phyloP scores from a whole-genome alignment of 2,113 vertebrate species.

The Zosterops borbonicus region DNA sequence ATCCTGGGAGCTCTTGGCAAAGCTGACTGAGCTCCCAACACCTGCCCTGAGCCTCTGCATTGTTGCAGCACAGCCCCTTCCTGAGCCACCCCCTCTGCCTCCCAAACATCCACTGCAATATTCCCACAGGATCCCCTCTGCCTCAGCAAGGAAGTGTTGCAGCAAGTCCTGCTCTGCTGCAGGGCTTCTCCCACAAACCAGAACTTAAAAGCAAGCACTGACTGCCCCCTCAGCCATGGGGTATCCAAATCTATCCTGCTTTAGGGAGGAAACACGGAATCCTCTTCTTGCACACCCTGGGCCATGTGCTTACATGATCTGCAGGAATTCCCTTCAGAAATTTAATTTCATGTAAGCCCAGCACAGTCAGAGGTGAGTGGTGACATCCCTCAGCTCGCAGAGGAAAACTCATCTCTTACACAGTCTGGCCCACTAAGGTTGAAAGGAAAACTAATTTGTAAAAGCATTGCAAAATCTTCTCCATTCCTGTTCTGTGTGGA shows the following conservation, averaged over 20 bases:
- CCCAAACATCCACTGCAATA: not conserved
- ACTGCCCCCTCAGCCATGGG: not conserved
- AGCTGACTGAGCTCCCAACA: not conserved
- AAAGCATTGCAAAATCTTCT: not conserved
- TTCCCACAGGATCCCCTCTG: not conserved
- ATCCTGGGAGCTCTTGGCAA: not conserved
- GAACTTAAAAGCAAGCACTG: not conserved
- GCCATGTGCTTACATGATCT: not conserved
- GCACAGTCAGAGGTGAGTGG: not conserved
- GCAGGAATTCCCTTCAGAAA: not conserved
- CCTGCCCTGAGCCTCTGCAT: not conserved
- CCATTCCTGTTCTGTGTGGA: not conserved
- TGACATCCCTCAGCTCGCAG: not conserved
- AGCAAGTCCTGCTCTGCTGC: not conserved
- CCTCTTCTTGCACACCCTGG: not conserved
- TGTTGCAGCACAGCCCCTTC: fast-evolving
- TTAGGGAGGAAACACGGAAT: not conserved
- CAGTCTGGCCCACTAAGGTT: not conserved
- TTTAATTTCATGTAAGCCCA: not conserved
- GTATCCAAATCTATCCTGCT: not conserved
- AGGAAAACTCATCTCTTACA: not conserved
- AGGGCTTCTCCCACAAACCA: not conserved
- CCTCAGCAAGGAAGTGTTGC: fast-evolving
- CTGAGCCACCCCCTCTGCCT: not conserved
- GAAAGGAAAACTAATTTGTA: not conserved